Conservation (phyloP, 2,888 invertebrate species). For the Allophyes oxyacanthae region DNA sequence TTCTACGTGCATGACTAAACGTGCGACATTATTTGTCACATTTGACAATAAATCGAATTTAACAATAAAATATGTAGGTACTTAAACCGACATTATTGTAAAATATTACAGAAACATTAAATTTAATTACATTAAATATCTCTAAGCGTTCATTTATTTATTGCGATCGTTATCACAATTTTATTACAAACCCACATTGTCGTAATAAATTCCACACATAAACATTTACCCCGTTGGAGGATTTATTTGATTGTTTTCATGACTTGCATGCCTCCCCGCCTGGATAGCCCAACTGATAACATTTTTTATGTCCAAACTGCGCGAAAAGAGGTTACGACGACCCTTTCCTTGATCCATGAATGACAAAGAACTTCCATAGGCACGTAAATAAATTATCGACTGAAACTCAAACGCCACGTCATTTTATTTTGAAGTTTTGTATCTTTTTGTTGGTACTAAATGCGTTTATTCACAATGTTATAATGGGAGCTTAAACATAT, state of each 20-base stretch:
- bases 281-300: slow-evolving; percentile 41
- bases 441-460: slow-evolving; percentile 11
- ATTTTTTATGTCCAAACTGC: slow-evolving; percentile 46
- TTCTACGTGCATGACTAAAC: no score
- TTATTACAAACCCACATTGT: slow-evolving; percentile 50
- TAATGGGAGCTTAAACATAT: slow-evolving; percentile 33
- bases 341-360: slow-evolving; percentile 41
- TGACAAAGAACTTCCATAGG: slow-evolving; percentile 47
- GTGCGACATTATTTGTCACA: no score
- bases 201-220: slow-evolving; percentile 51
- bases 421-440: slow-evolving; percentile 2
- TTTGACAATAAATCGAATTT: no score
- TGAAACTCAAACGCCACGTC: slow-evolving; percentile 13
- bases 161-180: slow-evolving; percentile 51
- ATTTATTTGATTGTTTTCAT: slow-evolving; percentile 66
- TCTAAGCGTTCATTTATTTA: slow-evolving; percentile 45
- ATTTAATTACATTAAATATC: slow-evolving; percentile 41
- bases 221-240: slow-evolving; percentile 50
- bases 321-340: slow-evolving; percentile 44
- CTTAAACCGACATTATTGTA: slow-evolving; percentile 12
- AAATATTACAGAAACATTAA: slow-evolving; percentile 17
- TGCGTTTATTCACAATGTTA: slow-evolving; percentile 24
- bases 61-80: no score
- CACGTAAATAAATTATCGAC: slow-evolving; percentile 28
- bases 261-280: slow-evolving; percentile 57